Evolutionary conservation across 2,797 vertebrate species (phyloP), one percentile per base, ranked within the genome.

Genomic region (Mallotus villosus): DNA sequence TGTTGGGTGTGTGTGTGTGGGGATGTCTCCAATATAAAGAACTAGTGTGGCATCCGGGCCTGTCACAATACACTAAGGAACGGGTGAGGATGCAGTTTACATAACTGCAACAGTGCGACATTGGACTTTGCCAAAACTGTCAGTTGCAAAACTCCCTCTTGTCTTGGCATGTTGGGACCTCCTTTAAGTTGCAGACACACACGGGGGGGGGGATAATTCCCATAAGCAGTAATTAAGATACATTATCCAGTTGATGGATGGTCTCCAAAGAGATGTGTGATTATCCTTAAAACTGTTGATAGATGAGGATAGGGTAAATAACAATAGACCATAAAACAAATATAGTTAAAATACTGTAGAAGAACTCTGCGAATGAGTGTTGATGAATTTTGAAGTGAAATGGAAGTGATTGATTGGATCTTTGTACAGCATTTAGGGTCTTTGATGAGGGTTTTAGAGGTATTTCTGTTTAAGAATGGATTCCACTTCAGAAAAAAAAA

Each of bases 151-250:
- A 84, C 61, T 55, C 71, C 68, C 73, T 74, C 81, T 68, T 78
- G 81, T 84, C 78, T 85, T 79, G 78, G 82, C 88, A 84, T 80
- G 87, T 85, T 82, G 78, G 84, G 57, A 84, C 76, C 70, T 27
- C 76, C 87, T 74, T 74, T 81, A 73, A 74, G 67, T 46, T 63
- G 67, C 58, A 83, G 78, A 79, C 75, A 73, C 71, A 75, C 46
- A 74, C 61, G 14, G 71, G 74, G 70, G 51, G 49, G 76, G 51
- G 78, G 80, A 74, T 77, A 73, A 83, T 81, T 85, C 74, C 79
- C 71, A 65, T 76, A 82, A 80, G 49, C 11, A 68, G 71, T 68
- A 82, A 64, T 82, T 61, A 72, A 72, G 65, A 53, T 21, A 17
- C 46, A n/a, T 24, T 62, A 24, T 25, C 41, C 57, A 22, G 55